phyloP scores from a whole-genome alignment of 2,888 invertebrate genomes.

The Luffia ferchaultella region DNA sequence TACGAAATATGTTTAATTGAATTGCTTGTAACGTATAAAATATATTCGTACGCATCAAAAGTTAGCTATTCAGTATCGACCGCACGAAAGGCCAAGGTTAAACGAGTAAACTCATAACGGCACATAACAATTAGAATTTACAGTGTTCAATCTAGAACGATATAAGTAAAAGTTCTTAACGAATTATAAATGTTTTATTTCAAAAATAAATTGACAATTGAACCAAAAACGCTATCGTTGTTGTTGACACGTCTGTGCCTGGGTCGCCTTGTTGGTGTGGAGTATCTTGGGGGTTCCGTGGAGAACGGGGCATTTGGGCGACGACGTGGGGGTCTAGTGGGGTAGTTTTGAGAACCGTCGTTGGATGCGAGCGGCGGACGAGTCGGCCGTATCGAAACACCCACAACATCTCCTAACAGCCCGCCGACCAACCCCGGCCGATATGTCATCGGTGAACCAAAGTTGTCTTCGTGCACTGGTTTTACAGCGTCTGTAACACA shows the following conservation, averaged over 20 bases:
- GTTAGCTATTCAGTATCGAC: too few relatives aligned
- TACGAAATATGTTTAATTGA: too few relatives aligned
- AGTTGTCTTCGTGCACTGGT: slow-evolving; percentile 40
- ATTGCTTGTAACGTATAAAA: too few relatives aligned
- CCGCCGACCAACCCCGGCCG: slow-evolving; percentile 41
- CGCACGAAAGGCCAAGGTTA: too few relatives aligned
- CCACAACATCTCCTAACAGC: slow-evolving; percentile 34
- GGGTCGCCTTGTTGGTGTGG: slow-evolving; percentile 9
- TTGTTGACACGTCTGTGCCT: slow-evolving; percentile 24
- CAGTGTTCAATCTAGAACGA: too few relatives aligned
- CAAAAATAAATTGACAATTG: slow-evolving; percentile 15
- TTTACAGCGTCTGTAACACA: slow-evolving; percentile 37
- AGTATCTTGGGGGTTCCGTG: slow-evolving; percentile 16
- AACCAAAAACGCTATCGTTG: slow-evolving; percentile 17
- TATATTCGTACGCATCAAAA: too few relatives aligned
- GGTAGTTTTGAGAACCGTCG: slow-evolving; percentile 8
- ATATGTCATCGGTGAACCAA: slow-evolving; percentile 27
- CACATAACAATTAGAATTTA: too few relatives aligned
- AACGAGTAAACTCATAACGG: too few relatives aligned
- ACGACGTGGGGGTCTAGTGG: slow-evolving; percentile 8
- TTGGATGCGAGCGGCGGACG: slow-evolving; percentile 13
- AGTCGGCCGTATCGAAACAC: slow-evolving; percentile 31
- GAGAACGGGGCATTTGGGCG: slow-evolving; percentile 14
- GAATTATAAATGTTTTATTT: slow-evolving; percentile 34
- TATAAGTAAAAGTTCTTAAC: too few relatives aligned